Conservation (phyloP, 2,113 vertebrate genomes). For the Chlorodrepanis virens region DNA sequence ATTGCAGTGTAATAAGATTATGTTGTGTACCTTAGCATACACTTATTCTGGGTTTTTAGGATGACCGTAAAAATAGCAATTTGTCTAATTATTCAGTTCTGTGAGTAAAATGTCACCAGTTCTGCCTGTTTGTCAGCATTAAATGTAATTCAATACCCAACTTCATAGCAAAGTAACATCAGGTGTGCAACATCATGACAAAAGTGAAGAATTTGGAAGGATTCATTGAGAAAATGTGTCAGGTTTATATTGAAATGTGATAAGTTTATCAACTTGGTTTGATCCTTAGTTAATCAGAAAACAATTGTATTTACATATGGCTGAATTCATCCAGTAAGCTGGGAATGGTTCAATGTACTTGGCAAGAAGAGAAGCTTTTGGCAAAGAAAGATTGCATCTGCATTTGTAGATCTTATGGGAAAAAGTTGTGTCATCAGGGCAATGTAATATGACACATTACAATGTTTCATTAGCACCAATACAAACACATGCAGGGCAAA, state of each 20-base stretch:
- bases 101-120: background rate
- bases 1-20: background rate
- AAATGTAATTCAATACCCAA: background rate
- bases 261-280: background rate
- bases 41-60: background rate
- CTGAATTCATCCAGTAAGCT: background rate
- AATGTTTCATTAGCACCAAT: background rate
- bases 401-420: conserved; percentile 10
- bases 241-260: background rate
- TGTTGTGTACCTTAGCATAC: background rate
- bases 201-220: background rate
- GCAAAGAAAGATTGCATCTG: background rate
- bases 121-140: background rate
- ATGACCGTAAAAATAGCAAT: background rate
- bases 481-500: background rate
- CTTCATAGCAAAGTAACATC: background rate
- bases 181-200: background rate
- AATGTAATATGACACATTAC: background rate
- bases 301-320: background rate
- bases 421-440: conserved; percentile 7
- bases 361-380: background rate
- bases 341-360: background rate
- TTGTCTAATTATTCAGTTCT: background rate
- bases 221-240: background rate
- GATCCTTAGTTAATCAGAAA: background rate